Evolutionary conservation across 2,113 vertebrate species (phyloP).

Genomic region (Macrotis lagotis): DNA sequence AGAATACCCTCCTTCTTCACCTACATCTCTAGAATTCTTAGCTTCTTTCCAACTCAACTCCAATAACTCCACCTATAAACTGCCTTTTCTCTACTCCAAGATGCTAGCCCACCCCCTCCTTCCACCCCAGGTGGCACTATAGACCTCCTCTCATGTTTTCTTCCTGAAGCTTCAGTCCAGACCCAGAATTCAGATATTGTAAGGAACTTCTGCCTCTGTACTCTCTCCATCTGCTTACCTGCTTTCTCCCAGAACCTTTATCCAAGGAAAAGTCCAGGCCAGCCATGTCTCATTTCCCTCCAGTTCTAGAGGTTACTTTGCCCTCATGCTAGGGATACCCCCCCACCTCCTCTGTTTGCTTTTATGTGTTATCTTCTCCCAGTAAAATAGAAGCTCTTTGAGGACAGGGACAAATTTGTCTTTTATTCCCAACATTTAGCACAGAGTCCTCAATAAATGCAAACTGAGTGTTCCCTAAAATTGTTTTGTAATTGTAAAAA

Average conservation of each 20-base stretch:
- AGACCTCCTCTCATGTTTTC: background rate
- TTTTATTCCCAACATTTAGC: background rate
- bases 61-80: background rate
- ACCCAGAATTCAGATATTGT: background rate
- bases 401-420: background rate
- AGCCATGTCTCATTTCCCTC: background rate
- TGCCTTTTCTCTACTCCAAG: background rate
- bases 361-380: background rate
- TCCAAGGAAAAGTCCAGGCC: background rate
- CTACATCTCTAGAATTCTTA: background rate
- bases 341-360: background rate
- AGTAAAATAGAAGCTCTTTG: background rate
- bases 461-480: background rate
- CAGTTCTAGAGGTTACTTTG: background rate
- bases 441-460: background rate
- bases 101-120: background rate
- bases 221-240: background rate
- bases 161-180: background rate
- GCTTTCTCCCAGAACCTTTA: background rate
- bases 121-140: background rate
- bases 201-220: background rate
- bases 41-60: background rate
- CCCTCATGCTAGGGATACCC: background rate
- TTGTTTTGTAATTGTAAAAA: background rate
- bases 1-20: background rate